Conservation (phyloP, 2,888 invertebrate genomes). For the Malachius bipustulatus region DNA sequence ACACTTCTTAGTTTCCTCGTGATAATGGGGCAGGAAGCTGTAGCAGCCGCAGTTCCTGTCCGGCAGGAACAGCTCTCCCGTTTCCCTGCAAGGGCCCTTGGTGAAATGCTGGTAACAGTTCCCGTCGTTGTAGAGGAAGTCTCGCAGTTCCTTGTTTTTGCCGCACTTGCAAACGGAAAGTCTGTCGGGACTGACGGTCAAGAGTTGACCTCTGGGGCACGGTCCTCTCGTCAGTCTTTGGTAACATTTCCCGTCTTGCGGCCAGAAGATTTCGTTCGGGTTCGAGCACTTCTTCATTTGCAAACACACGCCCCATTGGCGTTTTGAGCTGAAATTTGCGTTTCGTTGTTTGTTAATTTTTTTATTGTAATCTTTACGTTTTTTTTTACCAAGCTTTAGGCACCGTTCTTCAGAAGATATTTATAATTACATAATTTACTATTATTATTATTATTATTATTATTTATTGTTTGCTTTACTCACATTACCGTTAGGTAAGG, state of each 20-base stretch:
- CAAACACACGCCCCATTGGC: conserved; percentile 63
- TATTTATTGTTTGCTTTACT: too few relatives aligned
- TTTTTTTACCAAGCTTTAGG: too few relatives aligned
- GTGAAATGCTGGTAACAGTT: conserved; percentile 73
- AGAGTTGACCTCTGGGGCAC: conserved; percentile 60
- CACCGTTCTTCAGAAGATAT: too few relatives aligned
- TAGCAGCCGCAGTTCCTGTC: conserved; percentile 63
- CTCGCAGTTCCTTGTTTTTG: conserved; percentile 35
- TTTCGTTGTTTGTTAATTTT: too few relatives aligned
- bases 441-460: too few relatives aligned
- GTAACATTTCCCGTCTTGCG: conserved; percentile 64
- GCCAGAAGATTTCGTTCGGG: conserved; percentile 61
- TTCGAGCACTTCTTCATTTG: conserved; percentile 51
- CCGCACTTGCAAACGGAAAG: conserved; percentile 51
- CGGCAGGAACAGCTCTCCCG: conserved; percentile 66
- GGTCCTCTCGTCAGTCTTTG: conserved; percentile 59
- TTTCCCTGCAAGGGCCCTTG: conserved; percentile 63
- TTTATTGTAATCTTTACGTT: too few relatives aligned
- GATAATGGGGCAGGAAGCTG: conserved; percentile 58
- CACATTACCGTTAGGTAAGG: too few relatives aligned
- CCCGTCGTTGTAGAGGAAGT: conserved; percentile 37
- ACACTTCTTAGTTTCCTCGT: conserved; percentile 54
- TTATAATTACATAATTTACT: too few relatives aligned
- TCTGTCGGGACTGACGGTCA: conserved; percentile 47
- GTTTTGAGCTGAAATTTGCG: conserved; percentile 39